Evolutionary conservation across 2,113 vertebrate species (phyloP).

Genomic region (Ovis aries): ARS-UI_Ramb_v3.0 NC_056069.1:68882001-68882500

Average conservation of each 20-base stretch:
- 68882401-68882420: accelerated
- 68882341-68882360: accelerated
- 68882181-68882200: accelerated
- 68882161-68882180: accelerated
- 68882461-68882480: accelerated
- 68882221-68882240: accelerated
- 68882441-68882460: accelerated
- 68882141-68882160: neutral
- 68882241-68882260: accelerated
- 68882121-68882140: neutral
- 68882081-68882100: no score
- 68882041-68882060: accelerated
- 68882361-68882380: neutral
- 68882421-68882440: accelerated
- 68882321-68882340: accelerated
- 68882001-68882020: accelerated
- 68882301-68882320: accelerated
- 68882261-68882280: accelerated
- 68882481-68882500: accelerated
- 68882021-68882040: accelerated
- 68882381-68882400: neutral
- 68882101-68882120: accelerated
- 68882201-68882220: accelerated
- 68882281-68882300: accelerated
- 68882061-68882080: no score